Conservation (phyloP, 2,113 vertebrate species). For the Cyanistes caeruleus region DNA sequence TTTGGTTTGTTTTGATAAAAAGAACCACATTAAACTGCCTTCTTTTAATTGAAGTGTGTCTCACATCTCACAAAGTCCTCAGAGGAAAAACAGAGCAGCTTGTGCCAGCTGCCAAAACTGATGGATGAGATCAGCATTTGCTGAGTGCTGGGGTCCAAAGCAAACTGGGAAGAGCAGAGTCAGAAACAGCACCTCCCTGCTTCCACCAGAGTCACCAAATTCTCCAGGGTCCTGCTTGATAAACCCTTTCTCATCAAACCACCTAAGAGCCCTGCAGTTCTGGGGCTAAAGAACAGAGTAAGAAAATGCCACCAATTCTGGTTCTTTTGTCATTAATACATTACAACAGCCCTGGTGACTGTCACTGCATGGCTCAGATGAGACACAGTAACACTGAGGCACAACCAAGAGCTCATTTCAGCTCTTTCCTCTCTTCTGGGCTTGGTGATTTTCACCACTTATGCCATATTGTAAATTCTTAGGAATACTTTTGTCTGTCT, state of each 20-base stretch:
- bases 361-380: not conserved
- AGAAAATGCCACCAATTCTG: not conserved
- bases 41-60: not conserved
- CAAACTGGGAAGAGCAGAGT: not conserved
- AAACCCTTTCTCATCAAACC: not conserved
- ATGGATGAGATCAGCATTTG: not conserved
- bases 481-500: not conserved
- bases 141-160: not conserved
- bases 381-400: not conserved
- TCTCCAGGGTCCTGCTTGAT: not conserved
- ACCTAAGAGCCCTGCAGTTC: not conserved
- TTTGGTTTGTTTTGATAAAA: constrained; percentile 47
- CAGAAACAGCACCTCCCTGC: not conserved
- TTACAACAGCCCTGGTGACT: not conserved
- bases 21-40: not conserved
- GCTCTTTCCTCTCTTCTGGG: not conserved
- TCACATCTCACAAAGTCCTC: not conserved
- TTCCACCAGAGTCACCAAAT: not conserved
- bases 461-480: not conserved
- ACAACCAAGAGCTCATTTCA: not conserved
- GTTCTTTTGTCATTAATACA: not conserved
- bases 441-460: not conserved
- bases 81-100: not conserved
- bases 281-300: not conserved
- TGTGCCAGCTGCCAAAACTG: not conserved